Evolutionary conservation across 2,797 vertebrate species (phyloP), one percentile per base, ranked within the genome.

Genomic region (Aulostomus chinensis): DNA sequence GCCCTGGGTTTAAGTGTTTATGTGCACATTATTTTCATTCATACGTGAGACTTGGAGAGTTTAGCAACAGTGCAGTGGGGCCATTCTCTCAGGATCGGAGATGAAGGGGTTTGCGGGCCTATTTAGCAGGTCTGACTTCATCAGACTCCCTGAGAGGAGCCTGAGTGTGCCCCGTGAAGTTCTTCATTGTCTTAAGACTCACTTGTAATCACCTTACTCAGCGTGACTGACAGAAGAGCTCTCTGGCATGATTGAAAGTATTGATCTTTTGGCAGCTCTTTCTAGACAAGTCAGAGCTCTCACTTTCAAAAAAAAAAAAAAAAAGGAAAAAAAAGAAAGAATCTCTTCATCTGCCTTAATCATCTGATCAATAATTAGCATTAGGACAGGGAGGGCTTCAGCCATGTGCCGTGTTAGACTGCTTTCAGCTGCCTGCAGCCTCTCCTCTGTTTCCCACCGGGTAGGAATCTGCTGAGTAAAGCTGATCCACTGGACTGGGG

Each of bases 331-430:
- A 71, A 70, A 61, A 61, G 39, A 72, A 63, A 51, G 91, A 25
- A 93, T 87, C 91, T 94, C 92, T 95, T 95, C 93, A 96, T 96
- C 93, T 96, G 90, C 90, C 90, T 93, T 96, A 95, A 97, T 97
- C 93, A 95, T 91, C 90, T 92, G 92, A 95, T 97, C 94, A 75
- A 96, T 97, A 95, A 95, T 95, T 94, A 93, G 90, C 87, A 84
- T 93, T 84, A 86, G 89, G 90, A 90, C 88, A 84, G 86, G 68
- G 82, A 76, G 61, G 89, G 91, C 89, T 91, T 90, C 88, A 90
- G 90, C 88, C 93, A 91, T 88, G 89, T 88, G 86, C 50, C 65
- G 80, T 73, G 76, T 88, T 81, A 84, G 81, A 86, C 74, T 86
- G 88, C 88, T 92, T 86, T 87, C 81, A 78, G 86, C 81, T 57